A percentile compares a stretch with the other conserved stretches of the same genome.
These are phyloP conservation scores for Drosophila baimaii DNA, from an alignment of 1,140 invertebrate species.

Conservation along the genomic window DNA sequence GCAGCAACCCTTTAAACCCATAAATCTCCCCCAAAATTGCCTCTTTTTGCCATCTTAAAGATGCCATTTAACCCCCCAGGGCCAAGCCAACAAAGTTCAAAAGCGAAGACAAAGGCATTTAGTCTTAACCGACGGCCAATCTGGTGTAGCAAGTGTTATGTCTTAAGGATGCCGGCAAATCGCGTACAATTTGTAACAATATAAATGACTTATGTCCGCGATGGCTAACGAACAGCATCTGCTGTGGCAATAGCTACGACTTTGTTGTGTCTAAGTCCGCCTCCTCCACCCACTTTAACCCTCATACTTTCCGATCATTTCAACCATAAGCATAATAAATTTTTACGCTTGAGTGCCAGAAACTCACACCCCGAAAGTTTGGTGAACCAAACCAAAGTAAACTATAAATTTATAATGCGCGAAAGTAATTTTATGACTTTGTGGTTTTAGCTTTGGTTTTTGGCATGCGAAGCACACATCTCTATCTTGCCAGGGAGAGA, in stretches of 20 bases:
- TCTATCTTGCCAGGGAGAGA: slow-evolving; percentile 15
- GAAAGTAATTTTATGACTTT: slow-evolving; percentile 84
- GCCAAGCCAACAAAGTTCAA: slow-evolving; percentile 55
- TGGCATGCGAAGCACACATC: slow-evolving; percentile 52
- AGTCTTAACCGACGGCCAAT: slow-evolving; percentile 60
- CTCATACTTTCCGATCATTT: slow-evolving; percentile 33
- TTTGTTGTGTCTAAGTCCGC: slow-evolving; percentile 16
- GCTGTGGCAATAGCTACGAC: slow-evolving; percentile 59
- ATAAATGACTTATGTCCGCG: slow-evolving; percentile 82
- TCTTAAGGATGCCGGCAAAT: slow-evolving; percentile 68
- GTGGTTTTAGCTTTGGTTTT: slow-evolving; percentile 78
- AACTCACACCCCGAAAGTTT: slow-evolving; percentile 24
- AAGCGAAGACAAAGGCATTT: slow-evolving; percentile 70
- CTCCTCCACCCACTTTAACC: slow-evolving; percentile 2
- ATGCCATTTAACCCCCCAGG: slow-evolving; percentile 62
- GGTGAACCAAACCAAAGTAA: slow-evolving; percentile 64
- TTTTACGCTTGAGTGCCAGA: slow-evolving; percentile 80
- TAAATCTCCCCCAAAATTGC: slow-evolving; percentile 28
- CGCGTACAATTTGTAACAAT: slow-evolving; percentile 82
- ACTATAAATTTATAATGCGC: slow-evolving; percentile 84
- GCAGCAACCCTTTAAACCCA: slow-evolving; percentile 24
- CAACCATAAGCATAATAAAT: slow-evolving; percentile 82
- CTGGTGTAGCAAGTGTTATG: slow-evolving; percentile 49
- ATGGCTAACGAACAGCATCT: slow-evolving; percentile 61
- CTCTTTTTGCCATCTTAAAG: slow-evolving; percentile 46